Percentiles rank a stretch among this genome's conserved stretches.
Conservation (phyloP, 2,797 vertebrate genomes). For the Cryptoblepharus egeriae region DNA sequence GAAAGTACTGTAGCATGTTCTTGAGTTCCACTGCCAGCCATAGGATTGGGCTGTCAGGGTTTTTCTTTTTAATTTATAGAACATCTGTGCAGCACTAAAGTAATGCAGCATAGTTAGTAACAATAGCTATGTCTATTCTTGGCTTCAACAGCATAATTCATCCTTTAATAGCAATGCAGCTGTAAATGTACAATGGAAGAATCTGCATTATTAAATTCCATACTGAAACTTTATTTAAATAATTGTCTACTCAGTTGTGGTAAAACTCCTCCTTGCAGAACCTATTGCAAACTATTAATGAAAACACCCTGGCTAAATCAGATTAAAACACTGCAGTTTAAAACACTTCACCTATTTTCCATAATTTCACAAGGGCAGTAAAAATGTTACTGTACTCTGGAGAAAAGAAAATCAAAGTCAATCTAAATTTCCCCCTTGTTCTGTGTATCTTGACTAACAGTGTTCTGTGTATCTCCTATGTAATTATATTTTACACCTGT, state of each 20-base stretch:
- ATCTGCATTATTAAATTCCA: constrained; percentile 16
- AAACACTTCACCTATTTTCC: background rate
- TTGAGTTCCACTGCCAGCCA: background rate
- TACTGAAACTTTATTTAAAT: constrained; percentile 52
- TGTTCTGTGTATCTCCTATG: background rate
- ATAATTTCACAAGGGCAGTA: background rate
- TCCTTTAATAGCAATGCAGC: constrained; percentile 44
- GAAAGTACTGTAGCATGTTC: background rate
- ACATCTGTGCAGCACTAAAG: background rate
- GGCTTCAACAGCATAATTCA: constrained; percentile 41
- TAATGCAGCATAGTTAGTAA: background rate
- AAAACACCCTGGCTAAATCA: constrained; percentile 33
- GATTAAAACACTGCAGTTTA: constrained; percentile 37
- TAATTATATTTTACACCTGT: background rate
- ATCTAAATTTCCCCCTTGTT: background rate
- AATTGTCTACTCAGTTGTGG: constrained; percentile 59
- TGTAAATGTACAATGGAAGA: constrained; percentile 57
- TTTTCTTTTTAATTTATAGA: constrained; percentile 4
- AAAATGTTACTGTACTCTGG: background rate
- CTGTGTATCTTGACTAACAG: background rate
- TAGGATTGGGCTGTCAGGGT: no score
- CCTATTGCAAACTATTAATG: constrained; percentile 32
- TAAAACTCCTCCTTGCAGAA: constrained; percentile 32
- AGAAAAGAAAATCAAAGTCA: background rate
- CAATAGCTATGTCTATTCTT: constrained; percentile 46